Evolutionary conservation across 2,797 vertebrate genomes (phyloP).

Genomic region (Micrastur ruficollis): DNA sequence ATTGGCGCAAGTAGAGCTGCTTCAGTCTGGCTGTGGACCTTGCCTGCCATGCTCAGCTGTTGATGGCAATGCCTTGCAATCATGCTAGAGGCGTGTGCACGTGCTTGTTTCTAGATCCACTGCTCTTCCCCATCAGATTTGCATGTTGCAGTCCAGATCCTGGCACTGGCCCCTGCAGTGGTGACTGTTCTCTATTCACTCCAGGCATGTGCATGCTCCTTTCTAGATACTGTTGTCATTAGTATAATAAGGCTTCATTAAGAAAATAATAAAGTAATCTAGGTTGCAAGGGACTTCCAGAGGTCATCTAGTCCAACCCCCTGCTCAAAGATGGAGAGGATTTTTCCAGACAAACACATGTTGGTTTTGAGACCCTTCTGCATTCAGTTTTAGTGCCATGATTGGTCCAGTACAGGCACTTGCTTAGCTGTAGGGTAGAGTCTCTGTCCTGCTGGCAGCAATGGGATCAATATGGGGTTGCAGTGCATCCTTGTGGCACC

Average conservation of each 20-base stretch:
- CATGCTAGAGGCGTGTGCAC: fast-evolving
- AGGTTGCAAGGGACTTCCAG: background rate
- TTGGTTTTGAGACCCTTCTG: background rate
- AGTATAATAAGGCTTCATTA: background rate
- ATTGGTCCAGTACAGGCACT: background rate
- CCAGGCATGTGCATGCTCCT: fast-evolving
- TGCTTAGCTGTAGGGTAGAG: background rate
- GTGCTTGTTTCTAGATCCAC: background rate
- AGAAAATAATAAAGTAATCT: background rate
- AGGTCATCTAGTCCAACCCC: background rate
- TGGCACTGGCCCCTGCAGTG: background rate
- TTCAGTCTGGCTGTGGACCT: background rate
- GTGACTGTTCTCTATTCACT: background rate
- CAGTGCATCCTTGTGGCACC: background rate
- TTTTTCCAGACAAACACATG: background rate
- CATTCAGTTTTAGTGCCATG: background rate
- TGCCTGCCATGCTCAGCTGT: background rate
- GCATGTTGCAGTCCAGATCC: background rate
- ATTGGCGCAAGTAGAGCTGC: background rate
- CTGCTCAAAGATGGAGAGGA: background rate
- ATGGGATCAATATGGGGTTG: background rate
- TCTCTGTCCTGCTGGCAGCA: background rate
- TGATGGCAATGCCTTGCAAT: fast-evolving
- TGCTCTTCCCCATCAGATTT: background rate
- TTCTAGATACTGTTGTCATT: background rate